phyloP scores from a whole-genome alignment of 2,113 vertebrate species.

The Holacanthus passer region DNA sequence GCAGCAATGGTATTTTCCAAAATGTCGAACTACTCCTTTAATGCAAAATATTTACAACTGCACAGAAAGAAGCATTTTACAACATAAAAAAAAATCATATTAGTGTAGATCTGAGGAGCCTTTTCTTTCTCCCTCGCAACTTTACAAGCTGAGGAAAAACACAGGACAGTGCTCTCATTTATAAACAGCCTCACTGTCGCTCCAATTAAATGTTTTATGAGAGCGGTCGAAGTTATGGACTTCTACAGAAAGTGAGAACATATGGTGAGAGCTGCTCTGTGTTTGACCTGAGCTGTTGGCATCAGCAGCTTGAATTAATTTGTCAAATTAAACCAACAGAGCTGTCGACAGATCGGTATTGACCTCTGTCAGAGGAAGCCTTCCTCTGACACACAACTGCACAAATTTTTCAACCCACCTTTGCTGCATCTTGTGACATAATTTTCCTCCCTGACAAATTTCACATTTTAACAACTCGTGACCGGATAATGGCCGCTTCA shows the following conservation, averaged over 20 bases:
- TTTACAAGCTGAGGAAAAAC: conserved; percentile 29
- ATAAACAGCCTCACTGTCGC: conserved; percentile 63
- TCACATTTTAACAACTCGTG: conserved; percentile 8
- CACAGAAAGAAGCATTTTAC: neutral
- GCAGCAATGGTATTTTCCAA: neutral
- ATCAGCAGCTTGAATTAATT: conserved; percentile 73
- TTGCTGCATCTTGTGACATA: neutral
- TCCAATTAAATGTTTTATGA: conserved; percentile 71
- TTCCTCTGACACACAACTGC: neutral
- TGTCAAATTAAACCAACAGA: conserved; percentile 75
- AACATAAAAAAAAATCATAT: neutral
- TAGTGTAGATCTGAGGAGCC: neutral
- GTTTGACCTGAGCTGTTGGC: conserved; percentile 72
- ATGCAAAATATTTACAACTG: neutral
- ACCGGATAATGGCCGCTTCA: conserved; percentile 42
- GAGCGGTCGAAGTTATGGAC: conserved; percentile 64
- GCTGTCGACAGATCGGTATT: conserved; percentile 70
- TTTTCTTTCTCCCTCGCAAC: neutral
- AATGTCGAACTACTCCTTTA: neutral
- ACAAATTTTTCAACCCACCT: conserved; percentile 4
- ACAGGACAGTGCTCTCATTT: conserved; percentile 18
- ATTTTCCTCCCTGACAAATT: neutral
- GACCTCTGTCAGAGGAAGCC: conserved; percentile 65
- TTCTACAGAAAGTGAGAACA: conserved; percentile 59
- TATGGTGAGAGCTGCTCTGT: conserved; percentile 64